These are phyloP conservation scores for Anolis sagrei DNA, from an alignment of 2,113 vertebrate species.

Conservation along the genomic window DNA sequence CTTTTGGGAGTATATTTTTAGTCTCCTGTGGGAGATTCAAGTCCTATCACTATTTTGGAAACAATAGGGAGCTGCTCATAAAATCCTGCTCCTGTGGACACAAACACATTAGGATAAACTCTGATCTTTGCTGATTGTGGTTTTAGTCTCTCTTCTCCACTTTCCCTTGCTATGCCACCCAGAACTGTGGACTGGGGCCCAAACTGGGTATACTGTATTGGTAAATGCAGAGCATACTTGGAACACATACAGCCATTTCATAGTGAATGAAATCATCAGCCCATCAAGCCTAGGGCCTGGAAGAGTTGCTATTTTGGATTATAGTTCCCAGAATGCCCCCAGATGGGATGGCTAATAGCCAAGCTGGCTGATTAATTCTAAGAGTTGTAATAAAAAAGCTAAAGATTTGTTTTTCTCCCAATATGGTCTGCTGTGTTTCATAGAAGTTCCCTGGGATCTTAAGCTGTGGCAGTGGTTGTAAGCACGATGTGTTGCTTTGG, in stretches of 20 bases:
- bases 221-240: neutral
- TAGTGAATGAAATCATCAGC: neutral
- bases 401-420: too few relatives aligned
- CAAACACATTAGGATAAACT: neutral
- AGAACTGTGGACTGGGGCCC: neutral
- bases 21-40: constrained; percentile 2
- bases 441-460: neutral
- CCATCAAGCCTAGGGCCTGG: neutral
- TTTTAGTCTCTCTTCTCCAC: neutral
- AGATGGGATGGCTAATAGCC: too few relatives aligned
- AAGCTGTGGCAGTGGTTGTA: neutral
- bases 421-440: neutral
- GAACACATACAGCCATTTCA: neutral
- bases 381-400: too few relatives aligned
- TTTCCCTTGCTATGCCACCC: neutral
- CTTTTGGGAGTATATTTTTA: constrained; percentile 16
- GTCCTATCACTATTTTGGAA: constrained; percentile 24
- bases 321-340: too few relatives aligned
- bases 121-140: neutral
- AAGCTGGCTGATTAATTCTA: too few relatives aligned
- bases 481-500: neutral
- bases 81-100: neutral
- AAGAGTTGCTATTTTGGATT: too few relatives aligned
- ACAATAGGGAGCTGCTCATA: neutral
- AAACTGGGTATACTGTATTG: neutral